Conservation (phyloP, 2,797 vertebrate genomes). For the Lacerta bilineata region DNA sequence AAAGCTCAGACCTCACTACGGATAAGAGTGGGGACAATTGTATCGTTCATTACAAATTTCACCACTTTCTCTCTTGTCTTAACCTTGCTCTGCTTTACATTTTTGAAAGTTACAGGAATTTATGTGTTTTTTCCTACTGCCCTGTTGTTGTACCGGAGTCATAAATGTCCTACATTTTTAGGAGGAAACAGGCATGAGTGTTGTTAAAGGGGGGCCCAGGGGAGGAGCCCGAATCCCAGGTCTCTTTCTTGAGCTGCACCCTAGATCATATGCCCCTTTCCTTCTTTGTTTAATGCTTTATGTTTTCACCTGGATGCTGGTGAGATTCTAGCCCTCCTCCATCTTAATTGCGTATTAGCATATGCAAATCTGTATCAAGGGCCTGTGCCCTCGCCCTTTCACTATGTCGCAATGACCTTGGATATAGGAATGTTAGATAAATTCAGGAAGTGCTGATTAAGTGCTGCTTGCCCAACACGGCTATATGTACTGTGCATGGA, state of each 20-base stretch:
- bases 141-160: not conserved
- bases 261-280: too few species aligned
- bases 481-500: not conserved
- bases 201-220: too few species aligned
- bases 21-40: not conserved
- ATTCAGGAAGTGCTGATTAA: not conserved
- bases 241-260: too few species aligned
- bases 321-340: too few species aligned
- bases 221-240: too few species aligned
- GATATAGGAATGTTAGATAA: slow-evolving; percentile 5
- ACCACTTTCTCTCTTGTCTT: not conserved
- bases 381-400: too few species aligned
- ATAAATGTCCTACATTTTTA: not conserved
- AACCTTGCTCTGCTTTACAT: not conserved
- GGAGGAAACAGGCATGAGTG: too few species aligned
- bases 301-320: too few species aligned
- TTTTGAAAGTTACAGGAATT: not conserved
- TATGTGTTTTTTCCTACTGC: not conserved
- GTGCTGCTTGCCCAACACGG: not conserved
- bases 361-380: too few species aligned
- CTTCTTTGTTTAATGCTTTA: too few species aligned
- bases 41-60: not conserved
- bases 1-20: not conserved
- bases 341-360: too few species aligned
- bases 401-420: not conserved